Conservation (phyloP, 2,888 invertebrate species). For the Mesoligia furuncula region DNA sequence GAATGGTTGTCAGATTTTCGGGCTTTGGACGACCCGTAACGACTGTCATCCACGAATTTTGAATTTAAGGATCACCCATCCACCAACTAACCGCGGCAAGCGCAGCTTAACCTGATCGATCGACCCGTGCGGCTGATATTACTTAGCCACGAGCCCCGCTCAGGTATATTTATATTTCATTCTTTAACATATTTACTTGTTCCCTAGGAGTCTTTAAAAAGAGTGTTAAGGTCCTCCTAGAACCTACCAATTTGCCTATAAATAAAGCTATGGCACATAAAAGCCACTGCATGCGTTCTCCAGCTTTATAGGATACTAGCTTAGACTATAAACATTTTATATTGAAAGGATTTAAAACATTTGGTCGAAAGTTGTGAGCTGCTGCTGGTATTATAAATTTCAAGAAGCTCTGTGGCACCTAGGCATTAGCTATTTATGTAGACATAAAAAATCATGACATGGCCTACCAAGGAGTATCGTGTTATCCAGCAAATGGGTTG, state of each 20-base stretch:
- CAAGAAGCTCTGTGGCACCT: not conserved
- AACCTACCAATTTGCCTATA: not conserved
- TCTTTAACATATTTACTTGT: not conserved
- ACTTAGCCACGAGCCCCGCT: too few species aligned
- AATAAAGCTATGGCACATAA: conserved; percentile 3
- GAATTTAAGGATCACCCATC: too few species aligned
- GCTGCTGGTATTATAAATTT: not conserved
- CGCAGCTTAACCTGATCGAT: too few species aligned
- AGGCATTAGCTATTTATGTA: not conserved
- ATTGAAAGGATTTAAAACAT: conserved; percentile 18
- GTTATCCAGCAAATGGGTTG: not conserved
- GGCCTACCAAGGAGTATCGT: not conserved
- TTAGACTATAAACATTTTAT: conserved; percentile 30
- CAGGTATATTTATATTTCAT: too few species aligned
- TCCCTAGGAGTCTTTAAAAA: not conserved
- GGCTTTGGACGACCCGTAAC: too few species aligned
- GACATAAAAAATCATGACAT: not conserved
- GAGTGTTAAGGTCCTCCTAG: not conserved
- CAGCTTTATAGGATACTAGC: conserved; percentile 26
- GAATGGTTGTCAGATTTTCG: too few species aligned
- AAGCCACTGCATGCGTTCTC: not conserved
- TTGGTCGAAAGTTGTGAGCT: conserved; percentile 20
- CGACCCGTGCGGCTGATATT: too few species aligned
- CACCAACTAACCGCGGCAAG: too few species aligned
- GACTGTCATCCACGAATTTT: too few species aligned